Evolutionary conservation across 2,888 invertebrate genomes (phyloP).

Genomic region (Volucella bombylans): DNA sequence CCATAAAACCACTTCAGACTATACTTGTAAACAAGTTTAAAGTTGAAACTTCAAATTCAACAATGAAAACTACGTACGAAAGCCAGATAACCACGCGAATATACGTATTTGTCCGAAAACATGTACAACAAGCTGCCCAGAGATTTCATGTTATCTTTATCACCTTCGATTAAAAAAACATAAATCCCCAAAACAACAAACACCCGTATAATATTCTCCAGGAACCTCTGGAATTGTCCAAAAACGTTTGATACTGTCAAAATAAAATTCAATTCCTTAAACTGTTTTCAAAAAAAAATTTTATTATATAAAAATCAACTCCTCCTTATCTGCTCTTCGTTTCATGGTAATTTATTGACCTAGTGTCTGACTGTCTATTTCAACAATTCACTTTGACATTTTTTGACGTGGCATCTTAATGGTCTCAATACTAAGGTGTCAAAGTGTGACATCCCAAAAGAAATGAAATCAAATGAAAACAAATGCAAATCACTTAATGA

Average conservation of each 20-base stretch:
- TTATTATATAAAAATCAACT: neutral
- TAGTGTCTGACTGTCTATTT: slow-evolving; percentile 14
- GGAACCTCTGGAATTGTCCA: slow-evolving; percentile 12
- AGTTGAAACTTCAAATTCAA: too few species aligned
- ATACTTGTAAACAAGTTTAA: too few species aligned
- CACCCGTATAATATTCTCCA: slow-evolving; percentile 9
- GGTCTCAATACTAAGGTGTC: slow-evolving; percentile 2
- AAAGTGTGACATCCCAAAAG: too few species aligned
- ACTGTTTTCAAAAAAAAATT: neutral
- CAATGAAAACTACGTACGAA: too few species aligned
- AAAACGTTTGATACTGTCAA: too few species aligned
- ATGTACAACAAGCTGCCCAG: neutral
- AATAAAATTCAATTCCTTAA: too few species aligned
- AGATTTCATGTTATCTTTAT: neutral
- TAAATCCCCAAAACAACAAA: slow-evolving; percentile 20
- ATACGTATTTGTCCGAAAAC: too few species aligned
- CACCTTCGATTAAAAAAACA: slow-evolving; percentile 16
- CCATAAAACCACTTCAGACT: too few species aligned
- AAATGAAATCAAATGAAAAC: neutral
- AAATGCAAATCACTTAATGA: slow-evolving; percentile 34
- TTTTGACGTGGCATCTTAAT: slow-evolving; percentile 42
- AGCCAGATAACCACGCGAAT: too few species aligned
- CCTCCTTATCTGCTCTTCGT: neutral
- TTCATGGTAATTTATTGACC: slow-evolving; percentile 10
- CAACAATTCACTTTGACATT: slow-evolving; percentile 31